Percentiles rank a stretch among this genome's conserved stretches.
Evolutionary conservation across 1,140 invertebrate species (phyloP).

Genomic region (Ruditapes philippinarum): DNA sequence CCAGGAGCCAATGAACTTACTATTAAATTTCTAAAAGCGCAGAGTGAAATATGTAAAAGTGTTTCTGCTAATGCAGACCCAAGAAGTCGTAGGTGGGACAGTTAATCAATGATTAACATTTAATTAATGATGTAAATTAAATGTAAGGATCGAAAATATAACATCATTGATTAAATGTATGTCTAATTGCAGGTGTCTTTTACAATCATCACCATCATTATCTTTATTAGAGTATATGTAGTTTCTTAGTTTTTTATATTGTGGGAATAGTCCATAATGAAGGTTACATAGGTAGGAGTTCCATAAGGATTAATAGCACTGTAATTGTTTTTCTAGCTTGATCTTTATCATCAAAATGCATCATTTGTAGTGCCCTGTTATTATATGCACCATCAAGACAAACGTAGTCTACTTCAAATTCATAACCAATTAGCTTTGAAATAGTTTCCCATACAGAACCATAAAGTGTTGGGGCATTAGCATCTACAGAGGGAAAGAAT

Average conservation of each 20-base stretch:
- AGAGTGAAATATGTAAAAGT: neutral
- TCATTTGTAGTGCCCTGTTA: constrained; percentile 57
- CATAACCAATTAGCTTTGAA: constrained; percentile 39
- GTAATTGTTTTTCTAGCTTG: neutral
- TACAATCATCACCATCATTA: neutral
- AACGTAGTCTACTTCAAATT: constrained; percentile 54
- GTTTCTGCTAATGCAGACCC: neutral
- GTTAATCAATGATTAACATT: too few relatives aligned
- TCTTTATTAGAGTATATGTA: constrained; percentile 47
- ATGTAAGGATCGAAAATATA: too few relatives aligned
- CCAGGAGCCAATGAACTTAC: constrained; percentile 8
- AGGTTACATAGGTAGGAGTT: neutral
- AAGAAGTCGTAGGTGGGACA: neutral
- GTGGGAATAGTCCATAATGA: constrained; percentile 53
- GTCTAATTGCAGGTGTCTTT: constrained; percentile 27
- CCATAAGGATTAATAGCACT: neutral
- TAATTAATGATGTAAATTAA: too few relatives aligned
- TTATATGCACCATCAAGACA: constrained; percentile 58
- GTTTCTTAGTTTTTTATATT: constrained; percentile 65
- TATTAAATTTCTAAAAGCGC: neutral
- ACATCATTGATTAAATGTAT: too few relatives aligned
- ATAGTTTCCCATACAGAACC: constrained; percentile 61
- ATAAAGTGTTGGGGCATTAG: constrained; percentile 45
- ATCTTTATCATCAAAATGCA: constrained; percentile 49
- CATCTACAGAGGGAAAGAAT: constrained; percentile 56